These are phyloP conservation scores for Drosophila flavopinicola DNA, from an alignment of 2,888 invertebrate genomes.

Conservation along the genomic window DNA sequence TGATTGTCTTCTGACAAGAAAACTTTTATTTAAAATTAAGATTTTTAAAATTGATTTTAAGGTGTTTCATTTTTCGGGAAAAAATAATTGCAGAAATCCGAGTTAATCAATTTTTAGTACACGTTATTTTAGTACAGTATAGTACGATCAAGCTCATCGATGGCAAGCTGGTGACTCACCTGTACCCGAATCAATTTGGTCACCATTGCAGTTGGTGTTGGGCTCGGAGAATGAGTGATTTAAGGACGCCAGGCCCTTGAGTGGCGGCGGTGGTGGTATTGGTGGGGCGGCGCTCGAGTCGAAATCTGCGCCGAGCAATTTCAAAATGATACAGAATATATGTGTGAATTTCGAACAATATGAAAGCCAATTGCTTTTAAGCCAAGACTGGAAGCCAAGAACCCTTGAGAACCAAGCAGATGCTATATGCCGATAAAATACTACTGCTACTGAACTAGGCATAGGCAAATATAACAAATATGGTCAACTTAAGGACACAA, in stretches of 20 bases:
- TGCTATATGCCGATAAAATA: constrained; percentile 23
- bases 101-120: constrained; percentile 1
- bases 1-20: no score
- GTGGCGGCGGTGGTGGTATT: constrained; percentile 87
- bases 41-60: no score
- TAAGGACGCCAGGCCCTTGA: constrained; percentile 86
- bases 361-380: constrained; percentile 47
- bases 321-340: constrained; percentile 40
- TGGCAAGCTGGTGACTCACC: constrained; percentile 38
- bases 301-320: constrained; percentile 76
- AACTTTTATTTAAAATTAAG: no score
- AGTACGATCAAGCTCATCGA: background rate
- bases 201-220: constrained; percentile 69
- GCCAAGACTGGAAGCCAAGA: constrained; percentile 4
- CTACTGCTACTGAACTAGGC: constrained; percentile 38
- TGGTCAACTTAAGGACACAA: constrained; percentile 20
- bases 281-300: constrained; percentile 80
- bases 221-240: constrained; percentile 84
- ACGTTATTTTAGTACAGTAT: constrained; percentile 21
- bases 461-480: background rate
- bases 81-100: no score
- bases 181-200: constrained; percentile 40
- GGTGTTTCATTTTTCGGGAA: no score
- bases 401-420: constrained; percentile 28
- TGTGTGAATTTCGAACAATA: constrained; percentile 50